Percentiles rank a stretch among this genome's conserved stretches.
Conservation (phyloP, 2,888 invertebrate species). For the Drosophila recens region DNA sequence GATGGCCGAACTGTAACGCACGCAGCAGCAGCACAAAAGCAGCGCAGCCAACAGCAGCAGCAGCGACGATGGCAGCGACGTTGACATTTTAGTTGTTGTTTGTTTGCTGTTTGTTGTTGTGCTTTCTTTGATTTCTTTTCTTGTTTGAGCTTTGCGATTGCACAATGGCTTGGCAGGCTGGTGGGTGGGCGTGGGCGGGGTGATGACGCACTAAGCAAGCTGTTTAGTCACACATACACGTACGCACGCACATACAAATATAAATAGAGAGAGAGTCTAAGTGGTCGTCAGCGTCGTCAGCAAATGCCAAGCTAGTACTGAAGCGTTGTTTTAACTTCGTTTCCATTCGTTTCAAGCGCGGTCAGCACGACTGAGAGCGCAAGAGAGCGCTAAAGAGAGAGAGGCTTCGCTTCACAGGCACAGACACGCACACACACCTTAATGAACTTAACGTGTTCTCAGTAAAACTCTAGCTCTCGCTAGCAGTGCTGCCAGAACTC, state of each 20-base stretch:
- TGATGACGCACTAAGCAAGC: slow-evolving; percentile 40
- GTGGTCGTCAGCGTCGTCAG: slow-evolving; percentile 60
- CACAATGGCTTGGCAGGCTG: slow-evolving; percentile 42
- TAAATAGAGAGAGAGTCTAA: slow-evolving; percentile 29
- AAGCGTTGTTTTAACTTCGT: slow-evolving; percentile 69
- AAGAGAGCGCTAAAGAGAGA: slow-evolving; percentile 3
- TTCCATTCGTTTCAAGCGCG: slow-evolving; percentile 71
- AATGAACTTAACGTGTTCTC: background rate
- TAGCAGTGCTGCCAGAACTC: background rate
- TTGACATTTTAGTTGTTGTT: slow-evolving; percentile 14
- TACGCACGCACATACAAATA: no score
- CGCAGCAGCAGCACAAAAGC: slow-evolving; percentile 38
- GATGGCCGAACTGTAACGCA: slow-evolving; percentile 86
- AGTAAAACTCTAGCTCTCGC: slow-evolving; percentile 1
- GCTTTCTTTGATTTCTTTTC: slow-evolving; percentile 9
- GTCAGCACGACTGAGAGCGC: slow-evolving; percentile 2
- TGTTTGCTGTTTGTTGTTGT: slow-evolving; percentile 5
- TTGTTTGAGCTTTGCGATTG: slow-evolving; percentile 31
- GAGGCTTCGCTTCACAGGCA: background rate
- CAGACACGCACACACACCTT: slow-evolving; percentile 1
- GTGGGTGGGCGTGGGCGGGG: slow-evolving; percentile 2
- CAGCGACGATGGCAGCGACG: slow-evolving; percentile 33
- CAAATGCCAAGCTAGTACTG: slow-evolving; percentile 83
- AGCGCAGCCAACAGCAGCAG: slow-evolving; percentile 38
- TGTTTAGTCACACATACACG: slow-evolving; percentile 10